Evolutionary conservation across 2,797 vertebrate genomes (phyloP).

Genomic region (Sebastes hopkinsi): DNA sequence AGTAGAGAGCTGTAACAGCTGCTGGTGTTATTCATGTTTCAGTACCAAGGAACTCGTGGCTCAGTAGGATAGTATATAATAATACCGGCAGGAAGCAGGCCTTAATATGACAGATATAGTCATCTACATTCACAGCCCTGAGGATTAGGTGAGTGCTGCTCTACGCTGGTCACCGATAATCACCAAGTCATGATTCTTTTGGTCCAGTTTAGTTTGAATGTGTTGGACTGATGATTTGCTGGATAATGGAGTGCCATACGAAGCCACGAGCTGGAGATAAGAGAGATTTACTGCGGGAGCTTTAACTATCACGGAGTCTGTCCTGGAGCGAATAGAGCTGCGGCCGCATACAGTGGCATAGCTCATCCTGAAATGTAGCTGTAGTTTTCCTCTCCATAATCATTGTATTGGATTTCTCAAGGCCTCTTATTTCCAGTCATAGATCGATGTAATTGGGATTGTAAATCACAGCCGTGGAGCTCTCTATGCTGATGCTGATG

Average conservation of each 20-base stretch:
- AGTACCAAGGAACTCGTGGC: constrained; percentile 23
- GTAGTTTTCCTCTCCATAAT: constrained; percentile 74
- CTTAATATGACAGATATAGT: constrained; percentile 66
- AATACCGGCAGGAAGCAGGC: constrained; percentile 36
- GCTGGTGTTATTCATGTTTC: constrained; percentile 41
- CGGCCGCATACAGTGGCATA: constrained; percentile 37
- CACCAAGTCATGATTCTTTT: constrained; percentile 47
- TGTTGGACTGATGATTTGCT: constrained; percentile 63
- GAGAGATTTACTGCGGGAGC: constrained; percentile 69
- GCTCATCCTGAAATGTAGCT: constrained; percentile 74
- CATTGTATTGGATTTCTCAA: constrained; percentile 74
- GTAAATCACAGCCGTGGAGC: constrained; percentile 68
- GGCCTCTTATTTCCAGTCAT: constrained; percentile 74
- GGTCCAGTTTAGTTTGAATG: constrained; percentile 52
- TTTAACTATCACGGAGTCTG: constrained; percentile 50
- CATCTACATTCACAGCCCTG: constrained; percentile 55
- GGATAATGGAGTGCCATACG: constrained; percentile 58
- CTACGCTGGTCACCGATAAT: constrained; percentile 43
- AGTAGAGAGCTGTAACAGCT: constrained; percentile 23
- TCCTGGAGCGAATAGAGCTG: constrained; percentile 51
- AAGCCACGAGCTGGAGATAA: constrained; percentile 51
- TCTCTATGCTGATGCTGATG: constrained; percentile 68
- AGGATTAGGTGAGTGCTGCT: constrained; percentile 71
- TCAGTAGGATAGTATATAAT: constrained; percentile 33
- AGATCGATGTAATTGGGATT: constrained; percentile 75